These are phyloP conservation scores for Mystacornis crossleyi DNA, from an alignment of 2,113 vertebrate genomes.

Conservation along the genomic window DNA sequence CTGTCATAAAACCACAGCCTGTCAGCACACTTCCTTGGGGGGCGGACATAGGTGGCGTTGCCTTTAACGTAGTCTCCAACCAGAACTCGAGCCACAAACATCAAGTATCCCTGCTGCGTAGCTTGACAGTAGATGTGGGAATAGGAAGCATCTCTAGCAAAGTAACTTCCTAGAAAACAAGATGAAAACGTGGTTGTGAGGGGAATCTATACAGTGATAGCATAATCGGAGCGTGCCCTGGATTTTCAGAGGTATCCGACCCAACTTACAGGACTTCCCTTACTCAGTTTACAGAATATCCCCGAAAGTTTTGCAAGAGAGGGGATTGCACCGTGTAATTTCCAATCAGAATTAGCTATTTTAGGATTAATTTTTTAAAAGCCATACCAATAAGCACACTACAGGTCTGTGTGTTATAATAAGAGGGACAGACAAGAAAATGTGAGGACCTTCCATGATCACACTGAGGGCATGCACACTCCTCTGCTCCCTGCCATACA, in stretches of 20 bases:
- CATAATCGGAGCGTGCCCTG: neutral
- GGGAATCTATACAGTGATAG: neutral
- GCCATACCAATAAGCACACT: neutral
- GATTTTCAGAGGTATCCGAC: neutral
- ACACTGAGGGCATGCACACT: neutral
- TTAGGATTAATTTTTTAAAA: neutral
- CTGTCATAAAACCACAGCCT: conserved; percentile 76
- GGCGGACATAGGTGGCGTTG: conserved; percentile 24
- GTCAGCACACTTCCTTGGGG: conserved; percentile 24
- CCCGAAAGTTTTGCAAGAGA: neutral
- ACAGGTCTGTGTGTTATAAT: neutral
- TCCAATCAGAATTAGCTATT: neutral
- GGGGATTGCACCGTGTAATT: neutral
- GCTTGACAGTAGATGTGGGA: conserved; percentile 64
- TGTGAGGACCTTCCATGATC: neutral
- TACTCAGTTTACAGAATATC: neutral
- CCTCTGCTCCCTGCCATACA: neutral
- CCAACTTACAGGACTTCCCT: neutral
- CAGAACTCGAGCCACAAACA: conserved; percentile 81
- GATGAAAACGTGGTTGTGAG: neutral
- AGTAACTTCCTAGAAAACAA: conserved; percentile 81
- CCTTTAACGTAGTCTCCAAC: conserved; percentile 73
- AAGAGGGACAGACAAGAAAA: neutral
- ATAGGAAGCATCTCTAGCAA: conserved; percentile 81
- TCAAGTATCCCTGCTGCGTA: neutral